Evolutionary conservation across 1,140 invertebrate genomes (phyloP).

Genomic region (Agraylea sexmaculata): DNA sequence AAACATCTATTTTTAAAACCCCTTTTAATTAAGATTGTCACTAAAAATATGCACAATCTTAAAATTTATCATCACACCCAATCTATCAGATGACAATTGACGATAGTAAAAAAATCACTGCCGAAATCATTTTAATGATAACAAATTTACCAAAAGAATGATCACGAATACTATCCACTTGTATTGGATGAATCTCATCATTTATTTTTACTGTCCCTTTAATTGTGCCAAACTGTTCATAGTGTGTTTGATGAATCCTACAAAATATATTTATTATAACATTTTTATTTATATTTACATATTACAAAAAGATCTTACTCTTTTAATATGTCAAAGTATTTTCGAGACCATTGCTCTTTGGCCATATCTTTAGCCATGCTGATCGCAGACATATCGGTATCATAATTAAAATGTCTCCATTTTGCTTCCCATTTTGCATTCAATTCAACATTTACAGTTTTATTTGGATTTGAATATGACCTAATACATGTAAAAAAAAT

Average conservation of each 20-base stretch:
- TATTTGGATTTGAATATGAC: too few species aligned
- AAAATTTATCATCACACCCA: too few species aligned
- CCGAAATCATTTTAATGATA: too few species aligned
- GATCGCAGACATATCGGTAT: conserved; percentile 47
- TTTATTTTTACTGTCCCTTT: conserved; percentile 41
- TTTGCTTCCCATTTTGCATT: conserved; percentile 38
- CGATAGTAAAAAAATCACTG: too few species aligned
- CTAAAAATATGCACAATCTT: too few species aligned
- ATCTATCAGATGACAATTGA: too few species aligned
- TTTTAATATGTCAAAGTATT: conserved; percentile 52
- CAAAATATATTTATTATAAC: conserved; percentile 22
- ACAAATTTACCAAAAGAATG: conserved; percentile 52
- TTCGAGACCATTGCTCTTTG: conserved; percentile 49
- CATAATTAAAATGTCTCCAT: conserved; percentile 49
- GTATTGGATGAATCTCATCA: conserved; percentile 33
- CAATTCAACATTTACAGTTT: conserved; percentile 34
- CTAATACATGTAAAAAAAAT: too few species aligned
- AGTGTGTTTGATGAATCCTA: conserved; percentile 60
- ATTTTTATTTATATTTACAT: conserved; percentile 1
- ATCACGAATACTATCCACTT: conserved; percentile 45
- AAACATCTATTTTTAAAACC: too few species aligned
- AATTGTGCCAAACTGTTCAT: conserved; percentile 54
- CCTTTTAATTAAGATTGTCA: too few species aligned
- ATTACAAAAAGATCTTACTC: conserved; percentile 31
- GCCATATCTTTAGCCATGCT: conserved; percentile 50